These are phyloP conservation scores for Patella caerulea DNA, from an alignment of 2,888 invertebrate species.

Conservation along the genomic window DNA sequence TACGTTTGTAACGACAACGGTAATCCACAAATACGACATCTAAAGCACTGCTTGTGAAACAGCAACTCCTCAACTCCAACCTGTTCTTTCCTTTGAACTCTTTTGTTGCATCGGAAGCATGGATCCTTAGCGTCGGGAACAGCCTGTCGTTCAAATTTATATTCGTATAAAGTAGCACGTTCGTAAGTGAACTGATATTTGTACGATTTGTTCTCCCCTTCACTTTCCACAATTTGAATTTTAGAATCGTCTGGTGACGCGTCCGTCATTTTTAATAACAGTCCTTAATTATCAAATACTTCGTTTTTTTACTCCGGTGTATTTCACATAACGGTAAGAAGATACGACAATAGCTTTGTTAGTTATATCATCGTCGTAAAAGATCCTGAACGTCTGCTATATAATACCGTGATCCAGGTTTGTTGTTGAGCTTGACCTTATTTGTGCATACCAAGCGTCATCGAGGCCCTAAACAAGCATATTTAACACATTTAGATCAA, in stretches of 20 bases:
- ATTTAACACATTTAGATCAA: not conserved
- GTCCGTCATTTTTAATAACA: not conserved
- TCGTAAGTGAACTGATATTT: constrained; percentile 64
- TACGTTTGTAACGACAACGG: constrained; percentile 93
- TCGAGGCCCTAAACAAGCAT: constrained; percentile 18
- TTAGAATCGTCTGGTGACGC: not conserved
- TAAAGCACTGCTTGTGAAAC: constrained; percentile 68
- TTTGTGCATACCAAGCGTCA: constrained; percentile 25
- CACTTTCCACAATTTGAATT: constrained; percentile 12
- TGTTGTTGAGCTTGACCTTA: constrained; percentile 14
- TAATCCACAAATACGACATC: constrained; percentile 64
- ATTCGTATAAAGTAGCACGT: constrained; percentile 63
- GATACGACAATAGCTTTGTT: too few relatives aligned
- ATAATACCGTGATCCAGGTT: not conserved
- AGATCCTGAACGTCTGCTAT: too few relatives aligned
- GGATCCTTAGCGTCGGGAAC: constrained; percentile 59
- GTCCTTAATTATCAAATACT: too few relatives aligned
- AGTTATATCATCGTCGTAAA: too few relatives aligned
- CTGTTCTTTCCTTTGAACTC: constrained; percentile 53
- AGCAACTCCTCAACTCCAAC: constrained; percentile 59
- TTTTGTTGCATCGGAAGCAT: constrained; percentile 58
- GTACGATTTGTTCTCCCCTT: constrained; percentile 36
- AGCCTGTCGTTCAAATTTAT: constrained; percentile 59
- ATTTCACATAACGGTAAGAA: too few relatives aligned
- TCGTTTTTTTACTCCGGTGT: too few relatives aligned